phyloP scores from a whole-genome alignment of 92 coral and sea anemone species.

The Actinostola sp. region DNA sequence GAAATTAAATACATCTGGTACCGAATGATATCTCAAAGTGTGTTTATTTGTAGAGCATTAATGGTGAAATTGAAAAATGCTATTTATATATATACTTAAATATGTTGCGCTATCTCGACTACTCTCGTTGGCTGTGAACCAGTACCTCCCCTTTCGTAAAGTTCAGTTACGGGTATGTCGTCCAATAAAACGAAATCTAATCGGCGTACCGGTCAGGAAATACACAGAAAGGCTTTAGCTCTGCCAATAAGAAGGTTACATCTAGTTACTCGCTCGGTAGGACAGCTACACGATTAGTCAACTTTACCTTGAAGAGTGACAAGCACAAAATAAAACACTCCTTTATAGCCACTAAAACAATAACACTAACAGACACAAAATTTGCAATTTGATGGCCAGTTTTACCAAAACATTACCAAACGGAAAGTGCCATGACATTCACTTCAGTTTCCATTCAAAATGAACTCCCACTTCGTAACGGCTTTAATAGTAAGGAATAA shows the following conservation, averaged over 20 bases:
- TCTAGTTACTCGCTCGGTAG: not conserved
- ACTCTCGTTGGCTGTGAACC: no score
- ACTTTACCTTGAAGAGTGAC: not conserved
- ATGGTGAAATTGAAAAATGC: not conserved
- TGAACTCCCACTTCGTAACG: no score
- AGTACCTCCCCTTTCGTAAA: no score
- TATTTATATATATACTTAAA: no score
- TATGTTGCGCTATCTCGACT: no score
- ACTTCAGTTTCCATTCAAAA: no score
- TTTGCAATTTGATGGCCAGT: slow-evolving; percentile 1
- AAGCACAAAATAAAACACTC: not conserved
- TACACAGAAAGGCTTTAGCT: not conserved
- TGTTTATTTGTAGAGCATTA: not conserved
- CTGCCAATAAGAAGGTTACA: not conserved
- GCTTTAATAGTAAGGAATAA: no score
- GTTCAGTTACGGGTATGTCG: no score
- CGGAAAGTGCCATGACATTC: no score
- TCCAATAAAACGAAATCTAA: no score
- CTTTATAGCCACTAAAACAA: not conserved
- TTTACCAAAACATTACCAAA: not conserved
- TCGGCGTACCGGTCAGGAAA: no score
- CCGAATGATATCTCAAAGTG: not conserved
- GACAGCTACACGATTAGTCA: not conserved
- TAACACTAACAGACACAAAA: not conserved
- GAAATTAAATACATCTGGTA: not conserved